Evolutionary conservation across 2,888 invertebrate genomes (phyloP).

Genomic region (Spatulosminthurus flaviceps): DNA sequence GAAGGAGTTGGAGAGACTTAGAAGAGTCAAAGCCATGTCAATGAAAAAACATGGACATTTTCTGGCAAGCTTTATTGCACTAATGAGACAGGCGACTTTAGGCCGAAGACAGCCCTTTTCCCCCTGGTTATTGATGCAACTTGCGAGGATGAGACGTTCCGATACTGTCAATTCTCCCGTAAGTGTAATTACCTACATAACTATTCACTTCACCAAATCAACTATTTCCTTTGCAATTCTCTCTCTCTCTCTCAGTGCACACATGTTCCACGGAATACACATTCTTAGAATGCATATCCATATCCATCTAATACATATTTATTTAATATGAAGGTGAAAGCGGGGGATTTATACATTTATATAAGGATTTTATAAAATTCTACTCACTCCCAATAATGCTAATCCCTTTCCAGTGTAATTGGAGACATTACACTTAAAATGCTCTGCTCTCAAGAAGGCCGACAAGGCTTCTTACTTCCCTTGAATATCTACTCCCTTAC

Average conservation of each 20-base stretch:
- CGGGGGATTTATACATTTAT: too few relatives aligned
- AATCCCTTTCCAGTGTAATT: conserved; percentile 2
- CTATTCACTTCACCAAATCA: background rate
- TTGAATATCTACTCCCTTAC: too few relatives aligned
- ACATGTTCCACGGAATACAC: too few relatives aligned
- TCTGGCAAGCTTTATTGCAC: conserved; percentile 31
- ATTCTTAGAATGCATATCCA: too few relatives aligned
- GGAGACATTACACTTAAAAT: background rate
- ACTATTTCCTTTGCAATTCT: too few relatives aligned
- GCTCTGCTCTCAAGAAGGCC: background rate
- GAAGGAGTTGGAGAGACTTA: too few relatives aligned
- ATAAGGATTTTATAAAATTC: conserved; percentile 7
- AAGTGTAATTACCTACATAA: background rate
- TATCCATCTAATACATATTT: too few relatives aligned
- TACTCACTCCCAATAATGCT: background rate
- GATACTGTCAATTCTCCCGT: background rate
- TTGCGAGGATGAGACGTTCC: background rate
- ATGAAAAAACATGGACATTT: conserved; percentile 10
- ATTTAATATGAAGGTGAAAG: too few relatives aligned
- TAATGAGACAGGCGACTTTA: conserved; percentile 38
- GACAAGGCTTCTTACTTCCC: background rate
- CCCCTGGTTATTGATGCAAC: conserved; percentile 19
- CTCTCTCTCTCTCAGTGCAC: too few relatives aligned
- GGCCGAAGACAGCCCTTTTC: conserved; percentile 25
- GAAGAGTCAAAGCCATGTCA: background rate